phyloP scores from a whole-genome alignment of 2,888 invertebrate genomes.

The Galerucella pusilla region DNA sequence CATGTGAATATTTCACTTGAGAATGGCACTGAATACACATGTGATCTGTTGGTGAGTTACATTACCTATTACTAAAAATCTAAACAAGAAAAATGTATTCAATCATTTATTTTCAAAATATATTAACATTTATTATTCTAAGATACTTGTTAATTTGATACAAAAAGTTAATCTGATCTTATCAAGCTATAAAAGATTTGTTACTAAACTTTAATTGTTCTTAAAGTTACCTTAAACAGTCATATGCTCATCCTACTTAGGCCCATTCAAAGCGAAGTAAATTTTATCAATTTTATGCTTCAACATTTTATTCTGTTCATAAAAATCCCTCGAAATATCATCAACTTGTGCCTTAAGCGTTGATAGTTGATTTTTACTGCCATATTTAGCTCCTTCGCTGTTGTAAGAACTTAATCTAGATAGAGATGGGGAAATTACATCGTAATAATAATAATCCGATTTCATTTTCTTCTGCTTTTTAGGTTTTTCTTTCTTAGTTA shows the following conservation, averaged over 20 bases:
- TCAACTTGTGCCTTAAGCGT: conserved; percentile 51
- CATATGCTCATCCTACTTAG: conserved; percentile 16
- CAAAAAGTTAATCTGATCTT: not conserved
- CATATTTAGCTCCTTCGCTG: conserved; percentile 35
- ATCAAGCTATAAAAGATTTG: too few relatives aligned
- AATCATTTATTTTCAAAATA: too few relatives aligned
- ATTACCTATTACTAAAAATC: not conserved
- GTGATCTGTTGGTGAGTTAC: conserved; percentile 77
- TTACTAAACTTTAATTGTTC: too few relatives aligned
- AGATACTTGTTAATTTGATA: not conserved
- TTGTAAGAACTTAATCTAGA: conserved; percentile 53
- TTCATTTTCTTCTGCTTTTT: conserved; percentile 64
- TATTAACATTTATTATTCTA: not conserved
- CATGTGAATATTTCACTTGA: conserved; percentile 69
- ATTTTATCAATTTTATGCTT: conserved; percentile 53
- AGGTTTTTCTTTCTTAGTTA: conserved; percentile 73
- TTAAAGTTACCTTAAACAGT: too few relatives aligned
- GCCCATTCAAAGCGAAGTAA: conserved; percentile 35
- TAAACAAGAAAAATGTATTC: too few relatives aligned
- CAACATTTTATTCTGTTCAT: conserved; percentile 52
- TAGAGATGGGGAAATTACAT: conserved; percentile 47
- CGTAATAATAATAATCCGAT: conserved; percentile 35
- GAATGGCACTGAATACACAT: conserved; percentile 73
- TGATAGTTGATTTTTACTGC: conserved; percentile 35
- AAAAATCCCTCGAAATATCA: conserved; percentile 51